Base-by-base conservation (phyloP, 2,888 invertebrate genomes). In the Acanthoscelides obtectus region DNA sequence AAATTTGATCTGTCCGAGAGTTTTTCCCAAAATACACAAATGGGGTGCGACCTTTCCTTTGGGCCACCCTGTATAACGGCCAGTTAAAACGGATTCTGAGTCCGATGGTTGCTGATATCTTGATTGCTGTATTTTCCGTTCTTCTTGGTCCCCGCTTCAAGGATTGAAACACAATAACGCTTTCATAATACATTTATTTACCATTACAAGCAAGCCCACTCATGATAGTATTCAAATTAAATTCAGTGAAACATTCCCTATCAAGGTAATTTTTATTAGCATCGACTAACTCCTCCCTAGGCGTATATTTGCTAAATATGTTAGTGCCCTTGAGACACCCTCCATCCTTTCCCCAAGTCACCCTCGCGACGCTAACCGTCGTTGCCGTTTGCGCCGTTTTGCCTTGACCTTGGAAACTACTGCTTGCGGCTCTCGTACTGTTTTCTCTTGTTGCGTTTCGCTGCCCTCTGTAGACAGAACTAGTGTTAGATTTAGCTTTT, bases 401-500 rank as follows among this genome's bases (percentile, higher is more conserved):
- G n/a, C n/a, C 45, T 45, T 45, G 45, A n/a, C 45, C 45, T 17
- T 45, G 45, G 45, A 1, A 45, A 45, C 45, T 45, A 45, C 45
- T 45, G 45, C 45, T 45, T 45, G 45, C 45, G 17, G 45, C 45
- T 45, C 45, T 45, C 45, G 45, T 78, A 76, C 65, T 78, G 75
- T 79, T 83, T 83, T 81, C 81, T 81, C 78, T 82, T 83, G 74
- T 82, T 83, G 74, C 81, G 81, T 76, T 81, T 82, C 73, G 75
- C 76, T 81, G 83, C 84, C 83, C 83, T 83, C 83, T 83, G 80
- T 73, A 80, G 77, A 81, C 74, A 82, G 80, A 84, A 81, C 79
- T 73, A 75, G 75, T 78, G 77, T 82, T 83, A 82, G 72, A 76
- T 77, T 79, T 80, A 74, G 72, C 76, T 72, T 77, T 75, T 75